Evolutionary conservation across 2,797 vertebrate genomes (phyloP).

Genomic region (Emys orbicularis): DNA sequence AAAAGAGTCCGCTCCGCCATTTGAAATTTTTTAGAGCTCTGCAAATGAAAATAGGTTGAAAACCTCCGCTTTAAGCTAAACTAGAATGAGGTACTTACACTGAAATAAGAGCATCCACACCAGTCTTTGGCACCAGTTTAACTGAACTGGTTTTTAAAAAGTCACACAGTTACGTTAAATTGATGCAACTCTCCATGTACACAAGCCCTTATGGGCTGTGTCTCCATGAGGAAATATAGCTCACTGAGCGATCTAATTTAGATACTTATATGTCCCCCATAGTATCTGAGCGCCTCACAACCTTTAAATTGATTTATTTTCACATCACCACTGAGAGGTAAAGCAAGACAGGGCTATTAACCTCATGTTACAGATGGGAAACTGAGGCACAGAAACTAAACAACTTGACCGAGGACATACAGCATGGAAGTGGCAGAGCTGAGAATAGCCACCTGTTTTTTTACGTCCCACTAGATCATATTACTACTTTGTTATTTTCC

Average conservation of each 20-base stretch:
- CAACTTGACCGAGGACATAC: fast-evolving
- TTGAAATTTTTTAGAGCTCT: too few relatives aligned
- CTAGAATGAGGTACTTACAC: background rate
- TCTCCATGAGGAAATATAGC: background rate
- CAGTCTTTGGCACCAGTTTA: background rate
- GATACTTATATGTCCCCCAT: background rate
- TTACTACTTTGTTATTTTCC: background rate
- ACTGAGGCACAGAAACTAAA: fast-evolving
- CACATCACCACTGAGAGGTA: background rate
- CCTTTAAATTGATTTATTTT: background rate
- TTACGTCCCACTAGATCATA: background rate
- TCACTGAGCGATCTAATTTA: background rate
- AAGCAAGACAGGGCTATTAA: background rate
- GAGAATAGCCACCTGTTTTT: fast-evolving
- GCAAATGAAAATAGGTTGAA: too few relatives aligned
- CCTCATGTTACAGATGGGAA: background rate
- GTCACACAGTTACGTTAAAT: background rate
- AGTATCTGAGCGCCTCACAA: background rate
- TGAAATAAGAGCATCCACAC: background rate
- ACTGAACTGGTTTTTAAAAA: background rate
- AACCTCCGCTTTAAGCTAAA: too few relatives aligned
- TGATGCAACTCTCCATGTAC: background rate
- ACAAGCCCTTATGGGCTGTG: background rate
- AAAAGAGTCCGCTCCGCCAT: too few relatives aligned
- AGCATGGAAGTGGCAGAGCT: background rate